A percentile compares a stretch with the other conserved stretches of the same genome.
These are phyloP conservation scores for Otolemur crassicaudatus DNA, from an alignment of 2,797 vertebrate genomes.

Conservation along the genomic window DNA sequence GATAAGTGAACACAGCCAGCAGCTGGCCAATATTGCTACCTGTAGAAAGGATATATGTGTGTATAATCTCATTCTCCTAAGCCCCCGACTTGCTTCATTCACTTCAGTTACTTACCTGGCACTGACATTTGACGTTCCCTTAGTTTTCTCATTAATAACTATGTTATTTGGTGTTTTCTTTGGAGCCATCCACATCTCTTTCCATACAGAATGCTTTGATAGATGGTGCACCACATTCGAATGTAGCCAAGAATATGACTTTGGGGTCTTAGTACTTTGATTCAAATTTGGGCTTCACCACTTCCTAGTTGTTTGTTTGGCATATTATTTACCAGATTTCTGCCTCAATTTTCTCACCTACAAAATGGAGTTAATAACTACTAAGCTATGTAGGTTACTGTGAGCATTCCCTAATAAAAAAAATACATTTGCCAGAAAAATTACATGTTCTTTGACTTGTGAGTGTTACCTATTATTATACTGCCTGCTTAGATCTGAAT, in stretches of 20 bases:
- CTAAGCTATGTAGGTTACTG: neutral
- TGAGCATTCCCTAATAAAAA: neutral
- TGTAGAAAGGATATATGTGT: neutral
- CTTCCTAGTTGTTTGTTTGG: neutral
- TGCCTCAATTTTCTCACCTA: neutral
- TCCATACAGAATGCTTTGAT: neutral
- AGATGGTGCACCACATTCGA: neutral
- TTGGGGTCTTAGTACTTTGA: neutral
- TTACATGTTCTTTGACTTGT: neutral
- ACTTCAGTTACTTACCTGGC: neutral
- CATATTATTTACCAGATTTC: neutral
- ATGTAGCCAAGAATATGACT: neutral
- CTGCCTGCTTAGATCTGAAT: neutral
- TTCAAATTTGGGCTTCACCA: neutral
- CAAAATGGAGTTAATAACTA: neutral
- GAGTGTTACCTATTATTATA: neutral
- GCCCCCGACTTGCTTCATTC: neutral
- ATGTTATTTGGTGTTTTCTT: neutral
- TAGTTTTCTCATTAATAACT: neutral
- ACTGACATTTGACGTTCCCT: neutral
- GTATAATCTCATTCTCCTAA: neutral
- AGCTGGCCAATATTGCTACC: neutral
- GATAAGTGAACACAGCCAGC: neutral
- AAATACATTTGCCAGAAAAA: neutral
- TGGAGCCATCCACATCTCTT: neutral